Conservation (phyloP, 2,113 vertebrate genomes). For the Xenopus tropicalis region DNA sequence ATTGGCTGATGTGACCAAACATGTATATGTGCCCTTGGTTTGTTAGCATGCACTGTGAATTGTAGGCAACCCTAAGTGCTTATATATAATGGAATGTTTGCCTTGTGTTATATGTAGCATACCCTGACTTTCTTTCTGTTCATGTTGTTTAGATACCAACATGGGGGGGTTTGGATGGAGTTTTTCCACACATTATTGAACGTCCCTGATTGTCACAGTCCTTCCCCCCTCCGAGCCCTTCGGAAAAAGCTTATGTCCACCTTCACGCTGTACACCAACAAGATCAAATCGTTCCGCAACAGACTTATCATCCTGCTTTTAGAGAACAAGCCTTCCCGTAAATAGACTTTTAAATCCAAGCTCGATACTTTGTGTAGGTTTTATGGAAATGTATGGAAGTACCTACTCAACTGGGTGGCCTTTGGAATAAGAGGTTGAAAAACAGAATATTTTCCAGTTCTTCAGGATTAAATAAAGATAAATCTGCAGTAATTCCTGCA, state of each 20-base stretch:
- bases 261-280: slow-evolving; percentile 72
- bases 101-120: no score
- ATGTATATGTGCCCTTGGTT: no score
- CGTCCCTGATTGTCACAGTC: slow-evolving; percentile 64
- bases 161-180: slow-evolving; percentile 75
- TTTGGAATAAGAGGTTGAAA: background rate
- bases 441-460: background rate
- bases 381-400: background rate
- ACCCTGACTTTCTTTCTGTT: no score
- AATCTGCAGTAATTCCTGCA: background rate
- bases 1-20: no score
- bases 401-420: no score
- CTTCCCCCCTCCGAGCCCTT: slow-evolving; percentile 64
- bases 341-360: background rate
- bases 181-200: slow-evolving; percentile 86
- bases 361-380: background rate
- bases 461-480: background rate
- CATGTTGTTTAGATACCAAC: slow-evolving; percentile 67
- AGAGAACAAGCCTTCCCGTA: slow-evolving; percentile 57
- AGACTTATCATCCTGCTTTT: slow-evolving; percentile 79
- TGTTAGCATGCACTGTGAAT: no score
- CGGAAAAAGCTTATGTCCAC: slow-evolving; percentile 58
- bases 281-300: slow-evolving; percentile 72
- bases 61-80: no score
- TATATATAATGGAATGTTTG: no score